These are phyloP conservation scores for Synergus japonicus DNA, from an alignment of 2,888 invertebrate genomes.

Conservation along the genomic window DNA sequence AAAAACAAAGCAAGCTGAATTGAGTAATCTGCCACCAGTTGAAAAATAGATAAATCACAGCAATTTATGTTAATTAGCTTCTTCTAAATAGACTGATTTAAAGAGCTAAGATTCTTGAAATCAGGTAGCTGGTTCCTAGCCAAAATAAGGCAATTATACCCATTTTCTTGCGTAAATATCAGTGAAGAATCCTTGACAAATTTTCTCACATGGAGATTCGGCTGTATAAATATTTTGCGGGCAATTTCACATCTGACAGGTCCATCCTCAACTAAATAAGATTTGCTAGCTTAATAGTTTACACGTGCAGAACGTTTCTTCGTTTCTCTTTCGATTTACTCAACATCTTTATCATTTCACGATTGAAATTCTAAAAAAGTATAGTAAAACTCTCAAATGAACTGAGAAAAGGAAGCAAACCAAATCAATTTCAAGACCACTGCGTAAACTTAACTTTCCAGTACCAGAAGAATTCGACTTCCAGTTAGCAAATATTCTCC, in stretches of 20 bases:
- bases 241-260: not conserved
- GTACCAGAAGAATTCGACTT: not conserved
- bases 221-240: constrained; percentile 29
- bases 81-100: too few species aligned
- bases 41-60: not conserved
- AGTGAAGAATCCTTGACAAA: constrained; percentile 57
- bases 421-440: not conserved
- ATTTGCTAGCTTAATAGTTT: not conserved
- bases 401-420: not conserved
- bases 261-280: not conserved
- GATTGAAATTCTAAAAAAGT: not conserved
- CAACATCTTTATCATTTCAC: not conserved
- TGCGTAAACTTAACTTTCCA: not conserved
- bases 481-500: not conserved
- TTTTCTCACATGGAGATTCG: constrained; percentile 47
- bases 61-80: not conserved
- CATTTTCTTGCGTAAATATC: constrained; percentile 62
- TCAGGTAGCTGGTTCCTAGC: constrained; percentile 58
- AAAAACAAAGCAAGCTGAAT: not conserved
- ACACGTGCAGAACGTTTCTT: constrained; percentile 9
- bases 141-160: constrained; percentile 60
- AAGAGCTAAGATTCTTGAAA: too few species aligned
- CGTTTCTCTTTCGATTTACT: not conserved
- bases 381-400: not conserved
- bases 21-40: not conserved